Evolutionary conservation across 2,888 invertebrate genomes (phyloP).

Genomic region (Conops quadrifasciatus): DNA sequence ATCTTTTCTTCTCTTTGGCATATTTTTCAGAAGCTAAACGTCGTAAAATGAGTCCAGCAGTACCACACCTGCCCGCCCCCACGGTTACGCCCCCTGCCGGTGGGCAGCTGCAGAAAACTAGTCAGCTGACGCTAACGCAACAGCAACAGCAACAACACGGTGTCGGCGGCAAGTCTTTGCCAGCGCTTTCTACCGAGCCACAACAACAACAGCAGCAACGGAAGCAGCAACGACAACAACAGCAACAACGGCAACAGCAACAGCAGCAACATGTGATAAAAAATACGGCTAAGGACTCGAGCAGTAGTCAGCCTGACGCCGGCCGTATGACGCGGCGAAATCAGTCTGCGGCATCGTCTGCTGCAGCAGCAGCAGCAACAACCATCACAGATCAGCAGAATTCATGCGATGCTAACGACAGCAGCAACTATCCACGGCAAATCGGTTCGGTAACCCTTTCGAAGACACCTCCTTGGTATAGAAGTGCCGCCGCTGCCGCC

Average conservation of each 20-base stretch:
- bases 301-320: conserved; percentile 22
- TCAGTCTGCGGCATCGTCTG: conserved; percentile 29
- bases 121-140: conserved; percentile 25
- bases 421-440: conserved; percentile 10
- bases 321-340: conserved; percentile 8
- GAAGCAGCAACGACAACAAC: conserved; percentile 43
- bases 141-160: conserved; percentile 45
- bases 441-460: conserved; percentile 26
- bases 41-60: conserved; percentile 48
- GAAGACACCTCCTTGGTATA: conserved; percentile 33
- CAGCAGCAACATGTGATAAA: conserved; percentile 45
- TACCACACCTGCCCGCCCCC: conserved; percentile 29
- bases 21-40: conserved; percentile 52
- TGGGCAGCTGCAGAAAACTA: conserved; percentile 41
- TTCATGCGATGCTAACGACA: not conserved
- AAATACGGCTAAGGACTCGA: conserved; percentile 35
- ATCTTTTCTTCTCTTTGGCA: conserved; percentile 7
- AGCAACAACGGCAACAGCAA: conserved; percentile 41
- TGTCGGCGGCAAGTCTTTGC: conserved; percentile 49
- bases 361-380: conserved; percentile 19
- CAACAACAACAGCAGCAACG: conserved; percentile 38
- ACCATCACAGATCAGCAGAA: not conserved
- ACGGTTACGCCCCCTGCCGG: conserved; percentile 36
- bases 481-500: not conserved
- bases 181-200: conserved; percentile 45